These are phyloP conservation scores for Holocentrus rufus DNA, from an alignment of 2,797 vertebrate species.

Conservation along the genomic window DNA sequence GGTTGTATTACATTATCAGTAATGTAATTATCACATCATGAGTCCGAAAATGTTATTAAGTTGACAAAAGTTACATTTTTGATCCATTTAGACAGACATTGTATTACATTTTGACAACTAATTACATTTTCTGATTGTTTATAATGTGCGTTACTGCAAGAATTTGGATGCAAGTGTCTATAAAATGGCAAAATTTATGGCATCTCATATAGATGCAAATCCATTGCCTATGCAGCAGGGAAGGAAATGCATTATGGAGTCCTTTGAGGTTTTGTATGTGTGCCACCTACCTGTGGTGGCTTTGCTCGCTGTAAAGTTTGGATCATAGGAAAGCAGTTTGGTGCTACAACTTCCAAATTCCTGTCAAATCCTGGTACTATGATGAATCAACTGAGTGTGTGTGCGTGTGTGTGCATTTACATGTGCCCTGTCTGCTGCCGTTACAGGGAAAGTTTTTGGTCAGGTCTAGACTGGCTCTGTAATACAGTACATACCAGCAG, in stretches of 20 bases:
- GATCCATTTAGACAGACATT: too few species aligned
- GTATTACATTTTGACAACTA: not conserved
- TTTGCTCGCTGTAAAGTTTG: conserved; percentile 32
- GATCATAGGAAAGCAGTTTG: conserved; percentile 12
- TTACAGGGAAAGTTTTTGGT: conserved; percentile 78
- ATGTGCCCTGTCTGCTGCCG: conserved; percentile 61
- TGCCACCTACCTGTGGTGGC: conserved; percentile 29
- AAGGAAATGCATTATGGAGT: not conserved
- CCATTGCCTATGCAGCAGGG: not conserved
- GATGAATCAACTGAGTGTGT: conserved; percentile 52
- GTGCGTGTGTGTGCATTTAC: conserved; percentile 42
- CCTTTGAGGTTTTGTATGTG: conserved; percentile 14
- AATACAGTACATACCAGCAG: conserved; percentile 86
- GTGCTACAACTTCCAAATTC: conserved; percentile 42
- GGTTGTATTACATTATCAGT: too few species aligned
- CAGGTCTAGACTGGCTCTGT: conserved; percentile 86
- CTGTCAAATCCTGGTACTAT: conserved; percentile 40
- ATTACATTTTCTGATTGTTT: not conserved
- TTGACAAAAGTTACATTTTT: too few species aligned
- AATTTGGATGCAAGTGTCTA: not conserved
- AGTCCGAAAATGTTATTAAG: too few species aligned
- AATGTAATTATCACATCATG: too few species aligned
- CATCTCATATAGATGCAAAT: conserved; percentile 20
- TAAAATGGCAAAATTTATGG: not conserved
- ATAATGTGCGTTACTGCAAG: not conserved